These are phyloP conservation scores for Anguilla pacifica DNA, from an alignment of 2,797 vertebrate species.

Conservation along the genomic window DNA sequence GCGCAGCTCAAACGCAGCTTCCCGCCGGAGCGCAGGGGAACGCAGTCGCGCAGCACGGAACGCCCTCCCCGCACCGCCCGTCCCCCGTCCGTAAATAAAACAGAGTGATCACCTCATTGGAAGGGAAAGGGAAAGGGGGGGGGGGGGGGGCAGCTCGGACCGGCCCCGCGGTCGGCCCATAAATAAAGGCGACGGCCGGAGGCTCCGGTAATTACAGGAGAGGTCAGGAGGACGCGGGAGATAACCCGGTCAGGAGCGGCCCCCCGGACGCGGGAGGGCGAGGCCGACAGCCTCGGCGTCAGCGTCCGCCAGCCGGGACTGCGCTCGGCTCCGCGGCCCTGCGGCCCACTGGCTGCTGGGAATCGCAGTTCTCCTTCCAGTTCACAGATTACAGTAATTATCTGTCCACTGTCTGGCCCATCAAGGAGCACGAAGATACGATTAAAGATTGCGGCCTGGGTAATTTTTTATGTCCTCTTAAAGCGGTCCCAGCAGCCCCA, in stretches of 20 bases:
- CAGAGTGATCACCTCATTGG: neutral
- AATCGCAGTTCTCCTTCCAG: conserved; percentile 42
- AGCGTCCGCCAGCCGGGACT: conserved; percentile 16
- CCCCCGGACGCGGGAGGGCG: conserved; percentile 29
- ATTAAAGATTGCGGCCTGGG: conserved; percentile 36
- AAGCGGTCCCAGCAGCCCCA: neutral
- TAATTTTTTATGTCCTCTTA: conserved; percentile 17
- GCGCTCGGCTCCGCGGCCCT: neutral
- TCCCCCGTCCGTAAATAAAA: conserved; percentile 5
- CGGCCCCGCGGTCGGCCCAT: neutral
- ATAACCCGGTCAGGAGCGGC: conserved; percentile 15
- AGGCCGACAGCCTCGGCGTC: conserved; percentile 26
- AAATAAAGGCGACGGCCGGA: conserved; percentile 11
- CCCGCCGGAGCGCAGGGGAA: neutral
- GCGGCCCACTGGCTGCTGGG: conserved; percentile 33
- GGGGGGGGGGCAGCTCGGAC: neutral
- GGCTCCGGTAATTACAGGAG: conserved; percentile 52
- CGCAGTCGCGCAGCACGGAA: neutral
- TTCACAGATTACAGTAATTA: conserved; percentile 58
- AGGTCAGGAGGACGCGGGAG: conserved; percentile 35
- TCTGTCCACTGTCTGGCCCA: conserved; percentile 48
- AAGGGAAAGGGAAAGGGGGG: neutral
- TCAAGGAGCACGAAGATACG: conserved; percentile 52
- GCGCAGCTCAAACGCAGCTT: neutral
- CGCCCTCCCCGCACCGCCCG: neutral